phyloP scores from a whole-genome alignment of 2,113 vertebrate genomes.

The Desmodus rotundus region DNA sequence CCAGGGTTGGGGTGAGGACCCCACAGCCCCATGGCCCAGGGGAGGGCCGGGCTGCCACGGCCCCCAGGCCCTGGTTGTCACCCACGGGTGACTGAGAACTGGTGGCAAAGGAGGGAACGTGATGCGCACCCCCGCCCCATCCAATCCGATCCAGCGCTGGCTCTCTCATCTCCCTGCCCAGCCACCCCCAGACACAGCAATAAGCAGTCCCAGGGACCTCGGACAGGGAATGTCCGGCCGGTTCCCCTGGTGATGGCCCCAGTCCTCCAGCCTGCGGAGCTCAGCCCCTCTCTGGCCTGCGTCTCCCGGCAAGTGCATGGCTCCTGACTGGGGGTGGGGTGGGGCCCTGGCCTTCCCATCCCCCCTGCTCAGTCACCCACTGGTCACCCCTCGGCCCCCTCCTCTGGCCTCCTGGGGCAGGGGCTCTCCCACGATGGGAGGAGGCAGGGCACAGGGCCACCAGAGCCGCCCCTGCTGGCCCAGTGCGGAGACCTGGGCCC shows the following conservation, averaged over 20 bases:
- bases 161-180: too few relatives aligned
- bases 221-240: neutral
- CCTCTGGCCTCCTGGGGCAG: neutral
- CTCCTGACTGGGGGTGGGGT: neutral
- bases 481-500: neutral
- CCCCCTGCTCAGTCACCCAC: fast-evolving
- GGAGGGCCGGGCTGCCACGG: neutral
- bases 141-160: neutral
- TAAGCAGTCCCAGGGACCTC: too few relatives aligned
- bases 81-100: neutral
- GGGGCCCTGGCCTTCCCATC: neutral
- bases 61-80: neutral
- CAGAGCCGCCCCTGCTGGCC: neutral
- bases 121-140: neutral
- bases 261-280: neutral
- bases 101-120: neutral
- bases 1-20: neutral
- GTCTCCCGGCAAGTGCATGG: neutral
- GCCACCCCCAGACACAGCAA: neutral
- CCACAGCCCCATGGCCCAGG: neutral
- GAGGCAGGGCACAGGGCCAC: neutral
- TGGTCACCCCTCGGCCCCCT: neutral
- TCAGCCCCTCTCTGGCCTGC: neutral
- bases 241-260: neutral
- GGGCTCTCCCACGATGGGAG: neutral